Base-by-base conservation (phyloP, 1,140 invertebrate genomes). In the Sinonovacula constricta region DNA sequence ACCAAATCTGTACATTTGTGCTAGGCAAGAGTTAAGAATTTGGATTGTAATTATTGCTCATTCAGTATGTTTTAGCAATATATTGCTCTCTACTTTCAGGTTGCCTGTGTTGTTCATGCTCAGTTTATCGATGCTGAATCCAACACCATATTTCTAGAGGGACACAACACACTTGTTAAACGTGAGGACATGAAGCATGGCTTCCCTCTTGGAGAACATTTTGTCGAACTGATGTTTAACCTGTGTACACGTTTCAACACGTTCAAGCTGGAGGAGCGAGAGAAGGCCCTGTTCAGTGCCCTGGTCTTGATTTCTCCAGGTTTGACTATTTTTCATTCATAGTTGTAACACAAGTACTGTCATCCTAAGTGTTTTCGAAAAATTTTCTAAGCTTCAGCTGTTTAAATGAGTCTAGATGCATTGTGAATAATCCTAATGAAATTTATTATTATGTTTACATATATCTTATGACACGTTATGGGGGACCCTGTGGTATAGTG, bases 141-240 rank as follows among this genome's bases (percentile, higher is more conserved):
- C 22, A 88, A 90, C 81, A 85, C 87, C 36, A 91, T 90, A 66
- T 90, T 86, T 78, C 74, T 90, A 56, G 81, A 85, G 24, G 88
- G 85, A 24, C 87, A 86, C 65, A 85, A 83, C 4, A 72, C 83
- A 15, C 78, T 88, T 15, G 84, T 88, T 7, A 86, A 85, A n/a
- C 82, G 88, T 24, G 88, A 89, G 22, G 87, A 91, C 53, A 89
- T 91, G 85, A 90, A 90, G 68, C 59, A 59, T 10, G 87, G 87
- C 22, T 90, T 91, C 59, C 86, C 87, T 0, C 80, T 90, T 3
- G 90, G 89, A 10, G 87, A 88, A 62, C 87, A 89, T 90, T 94
- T 99, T 51, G 96, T 99, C 90, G 97, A 99, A 89, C 98, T 97
- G 71, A 98, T 99, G 93, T 99, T 99, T 90, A 98, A 99, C 90